These are phyloP conservation scores for Drosophila oshimai DNA, from an alignment of 1,140 invertebrate genomes.

Conservation along the genomic window DNA sequence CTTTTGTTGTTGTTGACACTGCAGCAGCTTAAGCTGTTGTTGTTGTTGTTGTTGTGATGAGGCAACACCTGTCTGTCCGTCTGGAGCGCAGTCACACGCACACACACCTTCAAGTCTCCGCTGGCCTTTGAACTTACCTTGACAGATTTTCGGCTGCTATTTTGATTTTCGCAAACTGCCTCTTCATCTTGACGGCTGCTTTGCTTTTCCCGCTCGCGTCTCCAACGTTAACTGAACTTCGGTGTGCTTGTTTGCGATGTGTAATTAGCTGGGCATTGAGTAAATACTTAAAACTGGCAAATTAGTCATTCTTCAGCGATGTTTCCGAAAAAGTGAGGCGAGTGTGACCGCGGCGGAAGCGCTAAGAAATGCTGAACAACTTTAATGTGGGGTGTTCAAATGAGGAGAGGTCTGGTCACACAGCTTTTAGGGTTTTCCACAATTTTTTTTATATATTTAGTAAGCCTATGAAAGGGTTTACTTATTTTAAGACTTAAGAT, in stretches of 20 bases:
- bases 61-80: conserved; percentile 66
- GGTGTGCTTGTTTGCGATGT: conserved; percentile 44
- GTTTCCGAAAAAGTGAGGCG: conserved; percentile 56
- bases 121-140: conserved; percentile 80
- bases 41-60: conserved; percentile 54
- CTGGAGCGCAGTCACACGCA: conserved; percentile 11
- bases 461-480: too few species aligned
- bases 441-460: too few species aligned
- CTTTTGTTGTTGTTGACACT: conserved; percentile 32
- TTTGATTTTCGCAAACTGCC: conserved; percentile 83
- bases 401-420: not conserved
- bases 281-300: conserved; percentile 76
- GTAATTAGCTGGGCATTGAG: conserved; percentile 69
- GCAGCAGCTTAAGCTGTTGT: conserved; percentile 26
- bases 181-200: conserved; percentile 79
- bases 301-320: conserved; percentile 74
- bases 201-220: conserved; percentile 47
- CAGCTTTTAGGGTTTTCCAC: not conserved
- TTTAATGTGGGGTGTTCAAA: not conserved
- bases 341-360: conserved; percentile 7
- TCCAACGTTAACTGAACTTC: conserved; percentile 51
- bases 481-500: too few species aligned
- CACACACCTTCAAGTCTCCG: not conserved
- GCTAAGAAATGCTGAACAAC: conserved; percentile 9
- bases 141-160: conserved; percentile 82